Evolutionary conservation across 64 coral and sea anemone genomes (phyloP), one percentile per base, ranked within the genome.

Genomic region (Stylophora pistillata): DNA sequence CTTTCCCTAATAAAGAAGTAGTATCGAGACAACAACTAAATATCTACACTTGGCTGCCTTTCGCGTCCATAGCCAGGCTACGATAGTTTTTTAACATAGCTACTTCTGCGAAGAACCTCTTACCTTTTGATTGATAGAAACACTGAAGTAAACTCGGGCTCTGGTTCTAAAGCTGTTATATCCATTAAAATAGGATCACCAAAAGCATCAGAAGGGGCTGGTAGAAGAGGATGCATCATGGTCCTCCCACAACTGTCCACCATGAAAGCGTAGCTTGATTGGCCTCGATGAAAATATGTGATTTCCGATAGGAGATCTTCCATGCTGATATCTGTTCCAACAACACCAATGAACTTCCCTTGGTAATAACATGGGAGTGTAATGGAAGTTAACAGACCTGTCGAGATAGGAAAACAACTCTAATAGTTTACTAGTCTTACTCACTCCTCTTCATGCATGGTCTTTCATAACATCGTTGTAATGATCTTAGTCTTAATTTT

Each of bases 181-280:
- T 93, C 91, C 72, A 93, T 26, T 66, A 93, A 93, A n/a, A 93
- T 81, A 2, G 91, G 91, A 16, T 85, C 74, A 0, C 37, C 76
- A 7, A 20, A 81, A 4, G 78, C 85, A 15, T 86, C 37, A 26
- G 91, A 93, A 23, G 91, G 91, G 32, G 64, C 77, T 80, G 91
- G 91, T 23, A 93, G 55, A 56, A 93, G 86, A 27, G 91, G 91
- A 54, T 93, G 91, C 91, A 93, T 88, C 85, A 88, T 93, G 28
- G 85, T 93, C 57, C 85, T 57, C 21, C 91, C 91, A 3, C 76
- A 80, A 25, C 91, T 93, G 18, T 93, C 91, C 32, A 78, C 85
- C 37, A 93, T 72, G 56, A 78, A 93, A 14, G 86, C 91, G 62
- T 93, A 93, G 13, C 83, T 87, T 26, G 77, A 52, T 15, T 93